Evolutionary conservation across 2,113 vertebrate genomes (phyloP).

Genomic region (Channa maculata): DNA sequence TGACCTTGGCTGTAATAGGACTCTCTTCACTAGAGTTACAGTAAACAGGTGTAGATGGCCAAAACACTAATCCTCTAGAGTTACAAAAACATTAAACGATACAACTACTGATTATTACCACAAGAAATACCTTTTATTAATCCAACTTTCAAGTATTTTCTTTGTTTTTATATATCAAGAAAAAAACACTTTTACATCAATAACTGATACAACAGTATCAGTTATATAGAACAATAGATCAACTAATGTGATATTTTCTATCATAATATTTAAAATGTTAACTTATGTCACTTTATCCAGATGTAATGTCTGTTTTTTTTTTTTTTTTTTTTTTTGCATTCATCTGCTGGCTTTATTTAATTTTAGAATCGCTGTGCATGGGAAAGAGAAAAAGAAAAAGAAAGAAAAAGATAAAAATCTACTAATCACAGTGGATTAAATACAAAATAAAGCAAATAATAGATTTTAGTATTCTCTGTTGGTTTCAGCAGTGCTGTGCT

Average conservation of each 20-base stretch:
- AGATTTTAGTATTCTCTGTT: slow-evolving; percentile 82
- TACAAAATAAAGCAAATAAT: slow-evolving; percentile 83
- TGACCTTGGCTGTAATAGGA: not conserved
- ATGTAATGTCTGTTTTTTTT: slow-evolving; percentile 27
- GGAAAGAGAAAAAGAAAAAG: slow-evolving; percentile 6
- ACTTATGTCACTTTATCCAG: not conserved
- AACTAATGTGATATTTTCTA: not conserved
- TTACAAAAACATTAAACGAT: slow-evolving; percentile 2
- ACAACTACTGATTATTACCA: not conserved
- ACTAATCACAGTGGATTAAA: slow-evolving; percentile 69
- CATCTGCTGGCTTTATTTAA: slow-evolving; percentile 47
- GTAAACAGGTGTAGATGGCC: not conserved
- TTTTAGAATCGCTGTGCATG: slow-evolving; percentile 23
- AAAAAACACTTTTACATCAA: not conserved
- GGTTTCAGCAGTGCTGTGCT: slow-evolving; percentile 58
- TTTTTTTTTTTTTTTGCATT: not conserved
- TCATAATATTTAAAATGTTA: slow-evolving; percentile 18
- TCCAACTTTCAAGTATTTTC: not conserved
- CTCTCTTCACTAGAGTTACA: not conserved
- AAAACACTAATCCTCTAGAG: not conserved
- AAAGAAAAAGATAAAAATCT: slow-evolving; percentile 48
- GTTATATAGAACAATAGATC: not conserved
- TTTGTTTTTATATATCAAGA: not conserved
- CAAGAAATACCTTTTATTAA: not conserved
- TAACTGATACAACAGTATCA: not conserved